Evolutionary conservation across 1,140 invertebrate species (phyloP).

Genomic region (Anadara kagoshimensis): DNA sequence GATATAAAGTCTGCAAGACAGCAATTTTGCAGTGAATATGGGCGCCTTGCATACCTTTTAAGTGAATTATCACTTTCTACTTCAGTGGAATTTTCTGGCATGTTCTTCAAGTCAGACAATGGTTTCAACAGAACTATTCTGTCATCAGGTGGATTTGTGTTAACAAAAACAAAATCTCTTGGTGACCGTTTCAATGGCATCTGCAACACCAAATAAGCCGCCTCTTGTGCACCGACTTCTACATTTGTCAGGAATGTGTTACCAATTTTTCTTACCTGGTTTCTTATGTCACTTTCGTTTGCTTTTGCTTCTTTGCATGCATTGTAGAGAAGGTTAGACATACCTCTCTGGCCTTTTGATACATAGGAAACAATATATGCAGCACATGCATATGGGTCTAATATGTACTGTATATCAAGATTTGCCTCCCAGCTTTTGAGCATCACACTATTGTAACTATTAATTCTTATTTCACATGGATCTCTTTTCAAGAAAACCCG

Average conservation of each 20-base stretch:
- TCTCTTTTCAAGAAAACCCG: conserved; percentile 17
- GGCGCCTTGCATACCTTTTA: no score
- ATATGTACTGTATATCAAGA: no score
- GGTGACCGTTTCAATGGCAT: background rate
- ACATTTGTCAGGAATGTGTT: background rate
- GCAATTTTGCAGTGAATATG: no score
- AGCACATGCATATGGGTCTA: no score
- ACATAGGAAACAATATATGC: no score
- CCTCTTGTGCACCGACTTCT: conserved; percentile 5
- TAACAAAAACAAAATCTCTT: background rate
- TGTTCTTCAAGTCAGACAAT: background rate
- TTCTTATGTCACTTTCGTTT: background rate
- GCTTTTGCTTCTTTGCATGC: no score
- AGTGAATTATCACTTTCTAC: no score
- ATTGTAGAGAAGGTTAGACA: no score
- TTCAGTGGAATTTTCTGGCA: conserved; percentile 1
- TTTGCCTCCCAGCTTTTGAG: no score
- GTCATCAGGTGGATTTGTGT: background rate
- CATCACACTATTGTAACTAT: no score
- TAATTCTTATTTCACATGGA: conserved; percentile 17
- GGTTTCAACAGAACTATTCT: background rate
- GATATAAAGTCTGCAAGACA: no score
- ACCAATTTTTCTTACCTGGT: background rate
- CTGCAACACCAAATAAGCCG: background rate
- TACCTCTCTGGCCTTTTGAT: no score